A percentile compares a stretch with the other conserved stretches of the same genome.
Evolutionary conservation across 1,140 invertebrate genomes (phyloP).

Genomic region (Drosophila ficusphila): DNA sequence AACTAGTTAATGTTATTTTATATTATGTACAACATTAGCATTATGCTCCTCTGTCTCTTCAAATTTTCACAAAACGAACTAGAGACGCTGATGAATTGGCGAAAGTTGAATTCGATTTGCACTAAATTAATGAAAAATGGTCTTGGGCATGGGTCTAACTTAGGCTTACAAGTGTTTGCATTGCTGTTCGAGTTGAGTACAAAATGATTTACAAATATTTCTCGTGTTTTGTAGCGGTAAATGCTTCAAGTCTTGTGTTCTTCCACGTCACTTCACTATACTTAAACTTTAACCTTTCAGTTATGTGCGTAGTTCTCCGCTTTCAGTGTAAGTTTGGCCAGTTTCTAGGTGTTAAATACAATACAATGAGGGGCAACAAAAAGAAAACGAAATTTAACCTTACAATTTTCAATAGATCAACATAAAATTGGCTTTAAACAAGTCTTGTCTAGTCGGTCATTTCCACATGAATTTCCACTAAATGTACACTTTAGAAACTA

Average conservation of each 20-base stretch:
- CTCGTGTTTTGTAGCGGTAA: conserved; percentile 65
- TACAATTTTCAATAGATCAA: conserved; percentile 4
- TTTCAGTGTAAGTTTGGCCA: conserved; percentile 37
- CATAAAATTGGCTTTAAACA: conserved; percentile 4
- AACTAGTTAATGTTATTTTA: conserved; percentile 41
- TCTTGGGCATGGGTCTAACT: conserved; percentile 39
- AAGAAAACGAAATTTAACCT: conserved; percentile 4
- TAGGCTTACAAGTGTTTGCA: conserved; percentile 64
- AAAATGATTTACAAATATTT: conserved; percentile 51
- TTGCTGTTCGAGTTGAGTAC: conserved; percentile 74
- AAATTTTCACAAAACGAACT: conserved; percentile 27
- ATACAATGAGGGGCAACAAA: conserved; percentile 20
- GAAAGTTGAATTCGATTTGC: conserved; percentile 48
- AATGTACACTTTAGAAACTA: conserved; percentile 6
- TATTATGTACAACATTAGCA: conserved; percentile 56
- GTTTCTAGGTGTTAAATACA: conserved; percentile 18
- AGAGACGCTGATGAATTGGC: conserved; percentile 30
- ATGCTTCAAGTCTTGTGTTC: conserved; percentile 77
- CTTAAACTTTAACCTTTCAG: conserved; percentile 33
- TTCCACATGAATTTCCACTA: neutral
- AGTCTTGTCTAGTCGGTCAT: conserved; percentile 20
- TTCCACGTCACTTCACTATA: conserved; percentile 26
- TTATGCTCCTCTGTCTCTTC: conserved; percentile 1
- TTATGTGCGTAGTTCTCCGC: conserved; percentile 26
- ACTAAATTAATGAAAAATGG: conserved; percentile 59